phyloP scores from a whole-genome alignment of 2,797 vertebrate species.

The Erpetoichthys calabaricus region DNA sequence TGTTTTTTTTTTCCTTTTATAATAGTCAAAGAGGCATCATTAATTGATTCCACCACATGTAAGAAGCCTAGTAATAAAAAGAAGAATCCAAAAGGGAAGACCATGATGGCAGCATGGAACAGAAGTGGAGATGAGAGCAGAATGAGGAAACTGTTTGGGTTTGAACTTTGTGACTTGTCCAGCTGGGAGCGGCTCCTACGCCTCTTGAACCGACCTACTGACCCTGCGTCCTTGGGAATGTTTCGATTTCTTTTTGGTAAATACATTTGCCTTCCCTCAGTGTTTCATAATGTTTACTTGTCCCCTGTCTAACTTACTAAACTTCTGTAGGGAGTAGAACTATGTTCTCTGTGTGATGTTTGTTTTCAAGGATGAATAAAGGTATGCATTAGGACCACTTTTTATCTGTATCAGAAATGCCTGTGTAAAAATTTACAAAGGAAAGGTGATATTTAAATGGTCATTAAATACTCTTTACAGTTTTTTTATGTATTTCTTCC shows the following conservation, averaged over 20 bases:
- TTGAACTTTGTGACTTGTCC: slow-evolving; percentile 56
- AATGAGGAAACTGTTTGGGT: slow-evolving; percentile 65
- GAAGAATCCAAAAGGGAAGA: not conserved
- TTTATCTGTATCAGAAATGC: too few species aligned
- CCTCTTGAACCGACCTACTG: slow-evolving; percentile 69
- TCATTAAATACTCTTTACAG: too few species aligned
- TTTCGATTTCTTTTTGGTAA: slow-evolving; percentile 84
- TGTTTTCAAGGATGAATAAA: too few species aligned
- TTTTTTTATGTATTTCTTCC: too few species aligned
- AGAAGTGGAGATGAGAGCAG: slow-evolving; percentile 17
- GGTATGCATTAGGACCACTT: too few species aligned
- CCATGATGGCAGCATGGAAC: not conserved
- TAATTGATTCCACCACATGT: not conserved
- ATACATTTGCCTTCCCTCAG: too few species aligned
- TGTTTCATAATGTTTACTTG: not conserved
- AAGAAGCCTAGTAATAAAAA: not conserved
- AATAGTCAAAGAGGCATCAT: not conserved
- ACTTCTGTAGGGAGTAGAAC: too few species aligned
- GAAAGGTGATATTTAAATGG: too few species aligned
- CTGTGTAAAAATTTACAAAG: too few species aligned
- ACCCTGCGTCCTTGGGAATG: slow-evolving; percentile 71
- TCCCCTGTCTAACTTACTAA: too few species aligned
- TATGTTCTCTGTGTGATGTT: too few species aligned
- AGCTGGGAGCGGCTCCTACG: slow-evolving; percentile 64
- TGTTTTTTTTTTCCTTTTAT: not conserved